phyloP scores from a whole-genome alignment of 2,113 vertebrate genomes.

The Semnornis frantzii region DNA sequence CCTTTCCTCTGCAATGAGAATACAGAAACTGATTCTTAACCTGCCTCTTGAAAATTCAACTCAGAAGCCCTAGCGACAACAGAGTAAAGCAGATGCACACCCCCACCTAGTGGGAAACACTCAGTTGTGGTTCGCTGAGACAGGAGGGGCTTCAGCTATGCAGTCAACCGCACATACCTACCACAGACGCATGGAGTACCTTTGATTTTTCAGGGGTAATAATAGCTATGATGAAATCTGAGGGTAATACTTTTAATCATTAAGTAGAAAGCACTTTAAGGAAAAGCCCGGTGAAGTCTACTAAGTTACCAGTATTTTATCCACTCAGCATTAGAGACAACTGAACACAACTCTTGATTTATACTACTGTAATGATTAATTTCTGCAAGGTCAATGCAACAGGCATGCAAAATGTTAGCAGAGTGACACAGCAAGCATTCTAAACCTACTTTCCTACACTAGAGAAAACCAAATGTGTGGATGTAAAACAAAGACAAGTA shows the following conservation, averaged over 20 bases:
- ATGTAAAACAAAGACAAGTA: background rate
- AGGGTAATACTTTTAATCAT: background rate
- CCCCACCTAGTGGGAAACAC: slow-evolving; percentile 41
- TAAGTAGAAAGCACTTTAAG: background rate
- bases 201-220: background rate
- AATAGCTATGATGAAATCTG: background rate
- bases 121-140: background rate
- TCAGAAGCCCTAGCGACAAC: fast-evolving
- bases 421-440: background rate
- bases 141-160: background rate
- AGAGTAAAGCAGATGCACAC: background rate
- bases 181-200: background rate
- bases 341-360: background rate
- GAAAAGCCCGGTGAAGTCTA: background rate
- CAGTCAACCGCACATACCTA: background rate
- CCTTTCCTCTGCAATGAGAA: background rate
- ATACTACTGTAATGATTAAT: background rate
- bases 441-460: background rate
- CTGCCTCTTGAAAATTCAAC: background rate
- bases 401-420: background rate
- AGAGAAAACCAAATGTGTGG: background rate
- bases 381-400: background rate
- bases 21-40: background rate
- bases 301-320: background rate
- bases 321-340: background rate